Percentiles rank a stretch among this genome's conserved stretches.
Conservation (phyloP, 2,888 invertebrate genomes). For the Troides aeacus region DNA sequence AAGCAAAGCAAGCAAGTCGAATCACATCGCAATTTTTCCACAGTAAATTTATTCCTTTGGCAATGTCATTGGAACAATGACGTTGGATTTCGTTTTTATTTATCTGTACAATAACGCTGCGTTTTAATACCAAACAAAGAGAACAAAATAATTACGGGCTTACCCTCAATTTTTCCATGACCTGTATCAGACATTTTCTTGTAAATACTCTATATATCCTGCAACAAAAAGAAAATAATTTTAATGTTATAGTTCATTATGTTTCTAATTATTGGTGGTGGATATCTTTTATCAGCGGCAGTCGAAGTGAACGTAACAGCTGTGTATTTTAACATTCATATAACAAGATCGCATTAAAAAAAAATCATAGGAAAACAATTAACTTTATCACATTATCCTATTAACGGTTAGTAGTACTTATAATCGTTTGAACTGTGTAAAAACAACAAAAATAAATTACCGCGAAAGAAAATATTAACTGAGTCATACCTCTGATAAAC, state of each 20-base stretch:
- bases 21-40: constrained; percentile 9
- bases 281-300: too few relatives aligned
- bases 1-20: not conserved
- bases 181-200: constrained; percentile 38
- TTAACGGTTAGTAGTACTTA: too few relatives aligned
- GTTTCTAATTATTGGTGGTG: not conserved
- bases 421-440: not conserved
- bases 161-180: constrained; percentile 41
- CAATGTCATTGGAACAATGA: constrained; percentile 16
- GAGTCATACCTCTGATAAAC: not conserved
- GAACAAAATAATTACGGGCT: constrained; percentile 2
- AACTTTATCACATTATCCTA: not conserved
- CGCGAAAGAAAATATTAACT: not conserved
- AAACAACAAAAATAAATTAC: constrained; percentile 4
- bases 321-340: too few relatives aligned
- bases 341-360: too few relatives aligned
- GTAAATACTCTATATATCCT: constrained; percentile 29
- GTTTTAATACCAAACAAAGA: not conserved
- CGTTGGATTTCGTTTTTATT: constrained; percentile 1
- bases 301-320: too few relatives aligned
- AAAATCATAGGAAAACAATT: not conserved
- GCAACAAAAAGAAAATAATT: constrained; percentile 34
- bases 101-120: not conserved
- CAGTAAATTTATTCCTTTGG: constrained; percentile 8
- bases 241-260: not conserved